phyloP scores from a whole-genome alignment of 2,797 vertebrate genomes.

The Triplophysa bombifrons region DNA sequence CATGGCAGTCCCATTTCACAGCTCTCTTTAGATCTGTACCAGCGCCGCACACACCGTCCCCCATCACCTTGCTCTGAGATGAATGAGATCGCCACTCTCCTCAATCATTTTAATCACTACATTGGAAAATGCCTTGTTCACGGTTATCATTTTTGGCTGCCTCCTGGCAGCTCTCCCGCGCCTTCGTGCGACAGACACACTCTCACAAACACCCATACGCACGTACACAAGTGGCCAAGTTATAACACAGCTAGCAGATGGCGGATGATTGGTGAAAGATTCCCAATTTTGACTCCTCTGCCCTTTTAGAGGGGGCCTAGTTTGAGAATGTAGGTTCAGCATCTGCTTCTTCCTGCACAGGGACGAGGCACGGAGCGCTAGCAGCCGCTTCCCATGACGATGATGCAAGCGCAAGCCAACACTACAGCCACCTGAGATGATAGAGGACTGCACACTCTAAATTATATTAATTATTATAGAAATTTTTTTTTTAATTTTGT shows the following conservation, averaged over 20 bases:
- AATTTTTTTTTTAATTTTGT: constrained; percentile 45
- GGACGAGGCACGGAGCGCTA: constrained; percentile 20
- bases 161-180: constrained; percentile 64
- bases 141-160: constrained; percentile 65
- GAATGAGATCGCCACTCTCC: constrained; percentile 74
- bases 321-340: constrained; percentile 52
- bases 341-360: constrained; percentile 48
- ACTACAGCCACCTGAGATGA: constrained; percentile 46
- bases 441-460: constrained; percentile 10
- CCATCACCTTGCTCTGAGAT: constrained; percentile 79
- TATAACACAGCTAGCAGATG: constrained; percentile 51
- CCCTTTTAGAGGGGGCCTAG: constrained; percentile 42
- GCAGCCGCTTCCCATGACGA: constrained; percentile 20
- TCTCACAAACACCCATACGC: constrained; percentile 49
- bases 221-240: constrained; percentile 36
- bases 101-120: constrained; percentile 82
- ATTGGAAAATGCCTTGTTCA: constrained; percentile 74
- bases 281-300: constrained; percentile 50
- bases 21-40: constrained; percentile 69
- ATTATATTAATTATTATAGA: constrained; percentile 49
- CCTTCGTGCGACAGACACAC: constrained; percentile 52
- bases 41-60: constrained; percentile 60
- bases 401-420: constrained; percentile 60
- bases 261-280: constrained; percentile 47
- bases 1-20: constrained; percentile 73